Percentiles rank a stretch among this genome's conserved stretches.
These are phyloP conservation scores for Brachyhypopomus occidentalis DNA, from an alignment of 2,113 vertebrate genomes.

Conservation along the genomic window DNA sequence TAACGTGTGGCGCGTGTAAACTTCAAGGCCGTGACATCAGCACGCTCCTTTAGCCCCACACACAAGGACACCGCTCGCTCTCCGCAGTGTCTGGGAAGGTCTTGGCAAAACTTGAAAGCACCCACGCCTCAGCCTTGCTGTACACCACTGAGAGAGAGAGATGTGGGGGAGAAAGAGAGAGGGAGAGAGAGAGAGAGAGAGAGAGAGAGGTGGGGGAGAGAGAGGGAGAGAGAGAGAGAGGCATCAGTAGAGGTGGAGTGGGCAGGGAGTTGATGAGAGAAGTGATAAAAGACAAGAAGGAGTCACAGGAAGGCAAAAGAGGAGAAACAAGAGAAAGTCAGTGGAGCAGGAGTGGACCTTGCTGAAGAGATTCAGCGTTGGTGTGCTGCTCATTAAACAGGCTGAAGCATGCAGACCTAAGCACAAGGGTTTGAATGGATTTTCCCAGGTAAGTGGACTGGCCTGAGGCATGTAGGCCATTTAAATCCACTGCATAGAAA, in stretches of 20 bases:
- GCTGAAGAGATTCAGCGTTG: slow-evolving; percentile 30
- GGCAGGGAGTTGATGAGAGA: neutral
- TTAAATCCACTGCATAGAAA: slow-evolving; percentile 18
- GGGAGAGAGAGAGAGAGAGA: neutral
- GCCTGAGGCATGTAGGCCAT: slow-evolving; percentile 31
- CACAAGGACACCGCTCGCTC: neutral
- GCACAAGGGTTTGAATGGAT: slow-evolving; percentile 43
- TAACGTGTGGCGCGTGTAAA: slow-evolving; percentile 18
- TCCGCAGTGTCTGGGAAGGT: neutral
- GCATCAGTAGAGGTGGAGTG: neutral
- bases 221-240: neutral
- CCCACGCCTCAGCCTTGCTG: neutral
- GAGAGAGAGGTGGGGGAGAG: neutral
- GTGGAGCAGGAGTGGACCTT: neutral
- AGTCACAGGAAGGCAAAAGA: neutral
- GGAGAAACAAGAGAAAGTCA: neutral
- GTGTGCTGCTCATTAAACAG: slow-evolving; percentile 28
- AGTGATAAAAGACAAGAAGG: neutral
- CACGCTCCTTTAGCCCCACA: slow-evolving; percentile 21
- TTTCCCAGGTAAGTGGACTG: slow-evolving; percentile 38
- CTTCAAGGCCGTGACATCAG: slow-evolving; percentile 19
- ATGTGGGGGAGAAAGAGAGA: neutral
- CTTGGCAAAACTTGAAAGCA: slow-evolving; percentile 1
- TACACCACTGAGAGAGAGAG: neutral
- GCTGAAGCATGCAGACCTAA: slow-evolving; percentile 37